Evolutionary conservation across 2,888 invertebrate species (phyloP), one percentile per base, ranked within the genome.

Genomic region (Calameuta idolon): DNA sequence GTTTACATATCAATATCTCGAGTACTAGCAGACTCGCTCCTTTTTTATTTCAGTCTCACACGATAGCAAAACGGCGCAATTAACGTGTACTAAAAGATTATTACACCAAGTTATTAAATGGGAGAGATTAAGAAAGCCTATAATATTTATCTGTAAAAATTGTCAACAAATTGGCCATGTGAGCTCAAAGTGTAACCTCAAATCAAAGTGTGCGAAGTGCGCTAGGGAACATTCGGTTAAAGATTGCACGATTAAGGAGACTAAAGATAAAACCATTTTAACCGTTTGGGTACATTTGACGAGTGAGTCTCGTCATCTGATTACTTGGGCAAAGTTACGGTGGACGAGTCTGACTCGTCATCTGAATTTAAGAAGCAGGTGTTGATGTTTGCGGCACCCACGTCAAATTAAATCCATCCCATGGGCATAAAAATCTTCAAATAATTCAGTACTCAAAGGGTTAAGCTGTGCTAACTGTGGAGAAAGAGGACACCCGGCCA

Each of bases 151-250:
- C 12, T 68, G 76, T 4, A 69, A 12, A 15, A 75, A 75, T 1
- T 77, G 81, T 3, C 79, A 81, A 71, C 35, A 77, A 35, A 71
- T 79, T 5, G 79, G 77, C 11, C 80, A 79, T 69, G 74, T 76
- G 3, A 73, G 69, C 0, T 34, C 69, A 40, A 34, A 76, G 11
- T 81, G 79, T 37, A 75, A 75, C 55, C 35, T 77, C 15, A 75
- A 75, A 12, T 76, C 68, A 5, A 69, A 79, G 30, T 79, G 81
- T 11, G 81, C 79, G 12, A 79, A 79, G 55, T 81, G 81, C 55
- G 31, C 55, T 0, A 30, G 69, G 1, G 31, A 55, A 9, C 73
- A 78, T 31, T 15, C 69, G 9, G 69, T 74, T 1, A 79, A 79
- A 12, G 73, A 78, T 23, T 80, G 80, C 73, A 3, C 1, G 12